phyloP scores from a whole-genome alignment of 2,888 invertebrate species.

The Drosophila koepferae region DNA sequence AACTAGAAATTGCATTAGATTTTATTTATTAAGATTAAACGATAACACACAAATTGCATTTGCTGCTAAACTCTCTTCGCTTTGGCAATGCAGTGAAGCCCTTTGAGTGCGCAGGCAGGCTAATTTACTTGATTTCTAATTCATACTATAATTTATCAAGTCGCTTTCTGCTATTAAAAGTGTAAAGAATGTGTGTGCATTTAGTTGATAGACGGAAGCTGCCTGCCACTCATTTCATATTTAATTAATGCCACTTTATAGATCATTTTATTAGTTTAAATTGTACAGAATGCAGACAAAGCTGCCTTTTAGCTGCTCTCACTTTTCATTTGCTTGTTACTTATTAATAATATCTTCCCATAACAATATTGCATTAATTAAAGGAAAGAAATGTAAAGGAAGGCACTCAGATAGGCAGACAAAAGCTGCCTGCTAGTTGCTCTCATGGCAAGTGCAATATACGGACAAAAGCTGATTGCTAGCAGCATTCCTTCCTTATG shows the following conservation, averaged over 20 bases:
- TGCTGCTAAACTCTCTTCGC: background rate
- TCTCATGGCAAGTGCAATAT: background rate
- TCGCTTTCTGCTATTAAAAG: background rate
- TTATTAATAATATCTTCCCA: background rate
- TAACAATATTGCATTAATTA: background rate
- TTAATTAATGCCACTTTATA: background rate
- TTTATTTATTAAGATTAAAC: too few relatives aligned
- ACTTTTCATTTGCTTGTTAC: too few relatives aligned
- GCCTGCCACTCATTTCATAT: background rate
- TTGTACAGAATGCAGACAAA: background rate
- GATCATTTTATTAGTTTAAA: background rate
- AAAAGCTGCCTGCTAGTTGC: background rate
- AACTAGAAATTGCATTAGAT: background rate
- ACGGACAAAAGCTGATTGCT: background rate
- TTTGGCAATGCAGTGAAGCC: background rate
- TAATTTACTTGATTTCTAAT: background rate
- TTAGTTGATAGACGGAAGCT: background rate
- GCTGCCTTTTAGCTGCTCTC: too few relatives aligned
- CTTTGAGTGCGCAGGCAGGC: background rate
- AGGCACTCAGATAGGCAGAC: background rate
- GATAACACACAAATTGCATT: background rate
- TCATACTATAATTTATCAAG: background rate
- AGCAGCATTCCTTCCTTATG: background rate
- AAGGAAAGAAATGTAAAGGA: too few relatives aligned
- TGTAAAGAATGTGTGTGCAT: background rate